Evolutionary conservation across 2,888 invertebrate genomes (phyloP).

Genomic region (Phoenoteleia sp.): DNA sequence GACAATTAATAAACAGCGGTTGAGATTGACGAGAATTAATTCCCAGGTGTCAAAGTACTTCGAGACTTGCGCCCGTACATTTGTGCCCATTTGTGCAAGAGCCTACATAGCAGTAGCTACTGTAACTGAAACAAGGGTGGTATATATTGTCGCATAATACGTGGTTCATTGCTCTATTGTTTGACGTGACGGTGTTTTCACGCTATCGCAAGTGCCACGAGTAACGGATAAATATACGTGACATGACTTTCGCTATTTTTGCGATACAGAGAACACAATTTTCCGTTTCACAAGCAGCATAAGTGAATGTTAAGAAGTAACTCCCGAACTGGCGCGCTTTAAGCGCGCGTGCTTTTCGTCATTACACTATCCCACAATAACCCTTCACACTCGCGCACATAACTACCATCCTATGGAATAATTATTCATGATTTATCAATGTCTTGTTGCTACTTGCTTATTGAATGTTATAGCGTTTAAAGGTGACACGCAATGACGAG

Average conservation of each 20-base stretch:
- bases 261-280: conserved; percentile 8
- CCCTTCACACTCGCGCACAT: conserved; percentile 7
- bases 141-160: no score
- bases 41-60: conserved; percentile 68
- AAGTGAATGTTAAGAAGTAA: conserved; percentile 30
- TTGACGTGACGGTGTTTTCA: conserved; percentile 55
- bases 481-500: conserved; percentile 36
- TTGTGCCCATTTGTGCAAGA: conserved; percentile 18
- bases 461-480: conserved; percentile 68
- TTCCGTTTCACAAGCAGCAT: background rate
- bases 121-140: no score
- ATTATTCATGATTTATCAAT: conserved; percentile 76
- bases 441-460: conserved; percentile 70
- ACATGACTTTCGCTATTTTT: conserved; percentile 29
- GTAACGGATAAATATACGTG: conserved; percentile 49
- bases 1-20: background rate
- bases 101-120: no score
- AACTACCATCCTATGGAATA: conserved; percentile 42
- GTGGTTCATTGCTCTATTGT: conserved; percentile 65
- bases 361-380: conserved; percentile 57
- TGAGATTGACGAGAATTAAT: conserved; percentile 42
- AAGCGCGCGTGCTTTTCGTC: conserved; percentile 49
- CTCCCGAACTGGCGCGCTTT: conserved; percentile 10
- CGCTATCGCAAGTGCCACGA: conserved; percentile 57
- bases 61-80: conserved; percentile 22